Evolutionary conservation across 2,888 invertebrate genomes (phyloP).

Genomic region (Eupithecia centaureata): DNA sequence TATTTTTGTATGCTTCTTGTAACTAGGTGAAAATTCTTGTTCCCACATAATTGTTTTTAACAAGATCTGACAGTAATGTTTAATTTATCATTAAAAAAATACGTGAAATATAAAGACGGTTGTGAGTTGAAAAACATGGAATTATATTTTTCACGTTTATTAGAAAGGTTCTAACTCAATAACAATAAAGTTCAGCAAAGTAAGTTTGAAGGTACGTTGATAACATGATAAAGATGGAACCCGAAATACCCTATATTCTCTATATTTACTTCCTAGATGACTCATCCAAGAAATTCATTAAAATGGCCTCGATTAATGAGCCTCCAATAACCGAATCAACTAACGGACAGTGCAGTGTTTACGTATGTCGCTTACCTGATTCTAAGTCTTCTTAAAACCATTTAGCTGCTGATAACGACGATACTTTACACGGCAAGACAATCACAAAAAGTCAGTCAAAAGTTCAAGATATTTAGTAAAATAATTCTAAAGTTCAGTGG

Average conservation of each 20-base stretch:
- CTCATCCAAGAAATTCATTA: not conserved
- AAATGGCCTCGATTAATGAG: not conserved
- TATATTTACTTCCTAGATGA: too few relatives aligned
- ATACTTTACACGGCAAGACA: not conserved
- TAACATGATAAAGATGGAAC: not conserved
- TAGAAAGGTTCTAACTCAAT: not conserved
- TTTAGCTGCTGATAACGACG: conserved; percentile 12
- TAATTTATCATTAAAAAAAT: too few relatives aligned
- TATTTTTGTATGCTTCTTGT: too few relatives aligned
- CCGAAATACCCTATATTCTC: too few relatives aligned
- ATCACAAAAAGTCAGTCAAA: conserved; percentile 34
- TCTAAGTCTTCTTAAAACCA: conserved; percentile 27
- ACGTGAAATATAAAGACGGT: too few relatives aligned
- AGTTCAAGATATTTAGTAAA: conserved; percentile 19
- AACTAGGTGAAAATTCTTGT: too few relatives aligned
- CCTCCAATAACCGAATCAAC: not conserved
- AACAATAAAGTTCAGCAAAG: too few relatives aligned
- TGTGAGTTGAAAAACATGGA: too few relatives aligned
- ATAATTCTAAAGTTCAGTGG: not conserved
- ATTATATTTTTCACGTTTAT: not conserved
- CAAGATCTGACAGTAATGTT: too few relatives aligned
- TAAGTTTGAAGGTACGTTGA: not conserved
- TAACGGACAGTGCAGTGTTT: not conserved
- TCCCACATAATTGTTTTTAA: too few relatives aligned
- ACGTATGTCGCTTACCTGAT: not conserved